Evolutionary conservation across 2,888 invertebrate genomes (phyloP), one percentile per base, ranked within the genome.

Genomic region (Andrena minutula): DNA sequence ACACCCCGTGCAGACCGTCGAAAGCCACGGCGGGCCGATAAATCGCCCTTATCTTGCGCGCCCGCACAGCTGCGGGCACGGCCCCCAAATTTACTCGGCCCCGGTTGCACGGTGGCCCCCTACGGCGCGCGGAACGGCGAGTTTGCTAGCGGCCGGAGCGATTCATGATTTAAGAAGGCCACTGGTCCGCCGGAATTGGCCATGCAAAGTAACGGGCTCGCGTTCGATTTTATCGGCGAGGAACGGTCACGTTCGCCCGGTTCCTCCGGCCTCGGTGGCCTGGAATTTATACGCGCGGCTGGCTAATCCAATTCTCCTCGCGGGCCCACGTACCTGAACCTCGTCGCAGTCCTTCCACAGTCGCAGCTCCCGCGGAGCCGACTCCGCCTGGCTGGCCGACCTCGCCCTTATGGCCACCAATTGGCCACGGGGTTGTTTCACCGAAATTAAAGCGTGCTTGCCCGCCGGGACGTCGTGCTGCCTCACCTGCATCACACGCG

Each of bases 341-440:
- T 97, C 96, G 93, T 98, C 97, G 94, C 98, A 98, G 92, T 97
- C 97, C 91, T 96, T 96, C 97, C 98, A 98, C 87, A 97, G 92
- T 49, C 90, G 91, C 75, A 93, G 92, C 80, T 92, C 94, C 89
- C 87, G 94, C 90, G 92, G 95, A 93, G 88, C 95, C 91, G 86
- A 95, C 92, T 93, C 93, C 47, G 96, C 96, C 89, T 96, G 96
- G 90, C 96, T 94, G 10, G 96, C 96, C 83, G 96, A 96, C 94
- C 97, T 96, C 90, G 97, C 97, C 90, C 97, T 96, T 90, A 98
- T 97, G 90, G 97, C 97, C 86, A 98, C 96, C 91, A 98, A 95
- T 94, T 98, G 97, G 63, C 98, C 98, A 92, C 97, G 97, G 58
- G 97, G 96, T 94, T 98, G 98, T 90, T 96, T 96, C 65, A 98